Base-by-base conservation (phyloP, 2,113 vertebrate genomes). In the Callaeas wilsoni region DNA sequence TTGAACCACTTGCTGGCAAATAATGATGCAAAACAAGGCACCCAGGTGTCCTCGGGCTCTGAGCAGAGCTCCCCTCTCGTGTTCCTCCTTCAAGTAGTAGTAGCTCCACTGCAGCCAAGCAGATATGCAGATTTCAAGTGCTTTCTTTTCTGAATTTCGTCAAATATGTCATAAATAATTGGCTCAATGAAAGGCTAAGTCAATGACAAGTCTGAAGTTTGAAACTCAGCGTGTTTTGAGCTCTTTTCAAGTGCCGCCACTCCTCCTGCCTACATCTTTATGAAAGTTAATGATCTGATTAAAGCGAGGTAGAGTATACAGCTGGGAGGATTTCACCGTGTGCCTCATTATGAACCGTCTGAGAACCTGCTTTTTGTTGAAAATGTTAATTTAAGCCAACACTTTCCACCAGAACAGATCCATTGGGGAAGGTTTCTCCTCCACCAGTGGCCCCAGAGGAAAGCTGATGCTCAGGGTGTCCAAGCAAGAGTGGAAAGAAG, bases 141-240 rank as follows among this genome's bases (percentile, higher is more conserved):
- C 91, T 91, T 81, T 53, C 93, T 90, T 76, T 73, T 35, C 93
- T 76, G 82, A 64, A 76, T 94, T 95, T 91, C 95, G 12, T 94
- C 95, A 96, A 95, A 96, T 87, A 90, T 97, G 96, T 96, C 95
- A 96, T 83, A 87, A 94, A 95, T 93, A 97, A 96, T 96, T 93
- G 93, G 93, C 95, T 94, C 74, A 76, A 94, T 96, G 94, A 95
- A 94, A 95, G 95, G 93, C 91, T 56, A 95, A 96, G 95, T 95
- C 96, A 95, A 77, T 97, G 96, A 97, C 94, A 96, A 91, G 93
- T 96, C 91, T 96, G 94, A 93, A 94, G 92, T 84, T 95, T 92
- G 21, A 83, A 96, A 82, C 95, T 75, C 91, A 16, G 89, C 83
- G 90, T 96, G 95, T 95, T 96, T 93, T 96, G 95, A 95, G 96